Conservation (phyloP, 1,140 invertebrate genomes). For the Micrasema minimum region DNA sequence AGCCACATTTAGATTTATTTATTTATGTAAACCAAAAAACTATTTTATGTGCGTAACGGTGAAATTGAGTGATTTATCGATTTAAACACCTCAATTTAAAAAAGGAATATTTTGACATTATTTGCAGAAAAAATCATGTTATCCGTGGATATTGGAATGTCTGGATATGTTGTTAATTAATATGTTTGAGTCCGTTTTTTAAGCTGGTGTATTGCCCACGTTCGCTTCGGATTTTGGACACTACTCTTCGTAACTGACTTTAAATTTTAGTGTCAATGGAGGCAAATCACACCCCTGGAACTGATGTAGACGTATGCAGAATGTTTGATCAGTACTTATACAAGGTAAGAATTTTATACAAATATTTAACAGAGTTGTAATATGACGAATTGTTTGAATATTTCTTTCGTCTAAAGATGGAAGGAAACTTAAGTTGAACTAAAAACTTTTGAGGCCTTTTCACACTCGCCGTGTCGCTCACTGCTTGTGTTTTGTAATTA, state of each 20-base stretch:
- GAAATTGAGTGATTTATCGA: not conserved
- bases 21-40: not conserved
- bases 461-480: too few species aligned
- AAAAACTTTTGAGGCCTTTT: too few species aligned
- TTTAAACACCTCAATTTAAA: not conserved
- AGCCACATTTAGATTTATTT: too few species aligned
- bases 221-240: slow-evolving; percentile 9
- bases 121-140: too few species aligned
- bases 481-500: too few species aligned
- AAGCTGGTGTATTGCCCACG: not conserved
- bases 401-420: too few species aligned
- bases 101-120: not conserved
- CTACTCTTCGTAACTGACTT: not conserved
- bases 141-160: too few species aligned
- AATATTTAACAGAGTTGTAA: too few species aligned
- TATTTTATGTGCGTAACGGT: slow-evolving; percentile 3
- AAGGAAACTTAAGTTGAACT: too few species aligned
- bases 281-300: slow-evolving; percentile 72
- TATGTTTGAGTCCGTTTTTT: not conserved
- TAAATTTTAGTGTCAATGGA: slow-evolving; percentile 64
- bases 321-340: slow-evolving; percentile 77
- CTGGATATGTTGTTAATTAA: too few species aligned
- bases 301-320: slow-evolving; percentile 73
- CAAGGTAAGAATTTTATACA: slow-evolving; percentile 65
- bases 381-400: too few species aligned